Base-by-base conservation (phyloP, 2,797 vertebrate species). In the Cetoscarus ocellatus region DNA sequence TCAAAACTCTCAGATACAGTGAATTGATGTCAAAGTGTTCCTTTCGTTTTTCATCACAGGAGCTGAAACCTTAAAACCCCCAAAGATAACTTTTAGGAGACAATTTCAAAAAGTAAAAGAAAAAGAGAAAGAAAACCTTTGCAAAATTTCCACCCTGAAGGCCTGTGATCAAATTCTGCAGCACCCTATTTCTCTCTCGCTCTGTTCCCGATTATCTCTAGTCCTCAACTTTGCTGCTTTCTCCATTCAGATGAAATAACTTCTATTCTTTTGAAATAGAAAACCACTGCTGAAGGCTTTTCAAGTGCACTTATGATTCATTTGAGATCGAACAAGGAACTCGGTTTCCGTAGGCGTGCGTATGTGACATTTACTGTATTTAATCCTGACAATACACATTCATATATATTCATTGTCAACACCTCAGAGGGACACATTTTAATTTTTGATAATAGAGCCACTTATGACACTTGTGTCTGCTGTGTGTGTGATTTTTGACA, bases 241-340 rank as follows among this genome's bases (percentile, higher is more conserved):
- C 66, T 74, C 35, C 45, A 61, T 83, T 73, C 59, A 78, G 64
- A 65, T 80, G 50, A 70, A 85, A 79, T 45, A 69, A 77, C 60
- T 67, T 75, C 39, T 52, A 56, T 15, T 73, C 80, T 61, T 86
- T 85, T 86, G 71, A 87, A 85, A 83, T 77, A 63, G 27, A 80
- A 86, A 84, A 81, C 57, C 50, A 38, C 38, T 7, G 71, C 75
- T 80, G 18, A 70, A 71, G 65, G 80, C 63, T 76, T 84, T 79
- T 84, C 56, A 81, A 73, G 66, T 61, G 68, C 63, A 71, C 73
- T 80, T 73, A 69, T 66, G 56, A 88, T 80, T 83, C 36, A 83
- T 82, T 77, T 81, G 71, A 85, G 75, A 40, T 70, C 50, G 40
- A 70, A 68, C 55, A 77, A 64, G 59, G 67, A 44, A 75, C 67